These are phyloP conservation scores for Phyllostomus hastatus DNA, from an alignment of 2,113 vertebrate genomes.

Conservation along the genomic window DNA sequence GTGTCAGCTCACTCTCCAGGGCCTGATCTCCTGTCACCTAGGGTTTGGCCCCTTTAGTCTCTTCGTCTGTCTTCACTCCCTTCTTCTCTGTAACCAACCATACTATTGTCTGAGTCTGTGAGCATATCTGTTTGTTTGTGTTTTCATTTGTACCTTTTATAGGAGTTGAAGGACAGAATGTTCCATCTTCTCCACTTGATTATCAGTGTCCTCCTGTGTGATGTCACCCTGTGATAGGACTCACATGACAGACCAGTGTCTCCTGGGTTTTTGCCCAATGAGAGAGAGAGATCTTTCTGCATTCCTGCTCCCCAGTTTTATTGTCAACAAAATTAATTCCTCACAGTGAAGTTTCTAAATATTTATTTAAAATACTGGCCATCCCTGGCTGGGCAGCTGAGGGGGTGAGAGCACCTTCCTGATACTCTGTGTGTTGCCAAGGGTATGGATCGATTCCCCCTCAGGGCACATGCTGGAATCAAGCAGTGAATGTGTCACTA, in stretches of 20 bases:
- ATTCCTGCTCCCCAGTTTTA: rapidly evolving
- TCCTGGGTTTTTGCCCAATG: neutral
- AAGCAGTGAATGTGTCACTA: too few relatives aligned
- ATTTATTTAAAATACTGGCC: too few relatives aligned
- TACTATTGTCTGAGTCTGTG: too few relatives aligned
- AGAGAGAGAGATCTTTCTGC: neutral
- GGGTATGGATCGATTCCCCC: too few relatives aligned
- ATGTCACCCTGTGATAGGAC: neutral
- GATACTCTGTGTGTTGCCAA: too few relatives aligned
- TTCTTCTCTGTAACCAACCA: neutral
- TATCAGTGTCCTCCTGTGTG: neutral
- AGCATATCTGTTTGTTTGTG: neutral
- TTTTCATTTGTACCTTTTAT: neutral
- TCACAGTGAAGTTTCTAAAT: too few relatives aligned
- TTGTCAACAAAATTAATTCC: neutral
- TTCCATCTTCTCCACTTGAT: neutral
- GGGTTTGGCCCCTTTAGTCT: too few relatives aligned
- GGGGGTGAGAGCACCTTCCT: too few relatives aligned
- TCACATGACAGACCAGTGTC: neutral
- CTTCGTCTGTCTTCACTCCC: neutral
- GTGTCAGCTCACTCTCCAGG: neutral
- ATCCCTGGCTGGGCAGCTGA: too few relatives aligned
- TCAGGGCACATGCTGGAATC: too few relatives aligned
- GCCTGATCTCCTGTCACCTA: neutral
- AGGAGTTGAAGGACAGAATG: neutral